Base-by-base conservation (phyloP, 2,888 invertebrate species). In the Drosophila limbata region DNA sequence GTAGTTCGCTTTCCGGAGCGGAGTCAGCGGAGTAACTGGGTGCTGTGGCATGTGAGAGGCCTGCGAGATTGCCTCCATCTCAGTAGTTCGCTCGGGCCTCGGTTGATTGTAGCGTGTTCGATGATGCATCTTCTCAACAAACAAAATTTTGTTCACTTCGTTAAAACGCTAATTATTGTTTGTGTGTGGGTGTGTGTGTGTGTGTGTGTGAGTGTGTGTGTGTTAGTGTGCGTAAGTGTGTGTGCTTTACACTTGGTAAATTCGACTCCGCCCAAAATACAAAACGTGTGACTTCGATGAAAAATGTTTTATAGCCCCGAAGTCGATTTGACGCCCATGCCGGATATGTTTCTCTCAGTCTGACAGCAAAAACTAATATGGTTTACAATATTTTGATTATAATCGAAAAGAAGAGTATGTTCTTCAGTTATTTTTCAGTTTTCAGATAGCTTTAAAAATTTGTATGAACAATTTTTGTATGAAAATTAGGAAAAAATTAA, bases 1-100 rank as follows among this genome's bases (percentile, higher is more conserved):
- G 19, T 28, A 75, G 3, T 64, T 62, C 4, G 40, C 56, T 44
- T 78, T 84, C 0, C 84, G 84, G 11, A 35, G 5, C 3, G 52
- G 2, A 17, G 3, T 39, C 19, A 28, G 4, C n/a, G n/a, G n/a
- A n/a, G 28, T 2, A 28, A 28, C 25, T 15, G 11, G 47, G 2
- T 0, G 25, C 25, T 31, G 19, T 10, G 66, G 62, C 37, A 65
- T 25, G 0, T 73, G 69, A 1, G 62, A 15, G 2, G 59, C 50
- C 44, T 83, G 83, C 2, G 80, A 59, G 13, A 81, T 39, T 5
- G 64, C 74, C 13, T 83, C 77, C 2, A 48, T 28, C 0, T 59
- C 64, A 25, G 25, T 8, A n/a, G 1, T 8, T 1, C 68, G 65
- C 0, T 84, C 70, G 39, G 44, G 67, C n/a, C 69, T 50, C 52